Percentiles rank a stretch among this genome's conserved stretches.
These are phyloP conservation scores for Pristionchus entomophagus DNA, from an alignment of 2,888 invertebrate species.

Conservation along the genomic window DNA sequence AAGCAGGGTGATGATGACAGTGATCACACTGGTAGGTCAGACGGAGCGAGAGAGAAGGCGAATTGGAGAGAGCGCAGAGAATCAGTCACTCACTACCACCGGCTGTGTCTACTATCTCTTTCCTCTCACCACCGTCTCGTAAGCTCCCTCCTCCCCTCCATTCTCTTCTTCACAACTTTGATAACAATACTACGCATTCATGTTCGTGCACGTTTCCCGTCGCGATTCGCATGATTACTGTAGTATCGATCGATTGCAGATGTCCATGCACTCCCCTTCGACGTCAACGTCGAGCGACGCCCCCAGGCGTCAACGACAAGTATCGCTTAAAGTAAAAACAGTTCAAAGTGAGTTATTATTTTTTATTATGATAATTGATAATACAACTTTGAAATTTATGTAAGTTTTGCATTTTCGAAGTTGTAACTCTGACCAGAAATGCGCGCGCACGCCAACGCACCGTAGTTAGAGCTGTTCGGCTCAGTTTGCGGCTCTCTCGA, in stretches of 20 bases:
- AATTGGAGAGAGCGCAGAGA: neutral
- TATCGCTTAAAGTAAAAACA: constrained; percentile 44
- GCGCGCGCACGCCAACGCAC: neutral
- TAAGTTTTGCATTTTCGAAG: neutral
- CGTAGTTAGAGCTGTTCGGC: neutral
- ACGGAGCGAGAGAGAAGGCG: neutral
- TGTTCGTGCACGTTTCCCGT: neutral
- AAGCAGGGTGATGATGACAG: too few relatives aligned
- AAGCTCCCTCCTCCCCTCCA: neutral
- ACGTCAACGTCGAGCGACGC: neutral
- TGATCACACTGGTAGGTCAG: too few relatives aligned
- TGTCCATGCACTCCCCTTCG: constrained; percentile 19
- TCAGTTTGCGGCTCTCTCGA: constrained; percentile 33
- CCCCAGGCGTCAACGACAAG: constrained; percentile 8
- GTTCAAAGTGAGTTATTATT: constrained; percentile 30
- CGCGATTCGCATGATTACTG: neutral
- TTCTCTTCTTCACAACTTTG: neutral
- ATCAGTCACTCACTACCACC: neutral
- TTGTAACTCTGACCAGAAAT: neutral
- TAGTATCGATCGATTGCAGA: constrained; percentile 22
- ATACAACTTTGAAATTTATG: neutral
- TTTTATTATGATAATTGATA: neutral
- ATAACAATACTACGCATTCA: constrained; percentile 16
- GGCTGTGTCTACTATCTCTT: constrained; percentile 4
- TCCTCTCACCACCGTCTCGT: constrained; percentile 8